phyloP scores from a whole-genome alignment of 2,888 invertebrate genomes.

The Pheosia gnoma region DNA sequence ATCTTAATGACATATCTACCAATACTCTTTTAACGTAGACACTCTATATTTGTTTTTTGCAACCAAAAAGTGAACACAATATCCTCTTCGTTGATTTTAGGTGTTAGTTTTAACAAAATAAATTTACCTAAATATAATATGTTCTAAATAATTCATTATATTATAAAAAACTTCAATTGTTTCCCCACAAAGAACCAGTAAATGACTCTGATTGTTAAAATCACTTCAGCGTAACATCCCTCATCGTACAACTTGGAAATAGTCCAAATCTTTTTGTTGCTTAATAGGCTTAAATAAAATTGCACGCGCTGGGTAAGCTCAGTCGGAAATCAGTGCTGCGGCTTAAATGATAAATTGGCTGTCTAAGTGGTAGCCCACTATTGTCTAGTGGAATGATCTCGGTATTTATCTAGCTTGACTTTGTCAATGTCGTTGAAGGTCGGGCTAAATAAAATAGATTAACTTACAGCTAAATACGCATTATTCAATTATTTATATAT shows the following conservation, averaged over 20 bases:
- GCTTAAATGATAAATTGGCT: conserved; percentile 3
- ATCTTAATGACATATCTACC: background rate
- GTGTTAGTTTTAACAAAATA: no score
- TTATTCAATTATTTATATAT: no score
- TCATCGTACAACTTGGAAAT: conserved; percentile 43
- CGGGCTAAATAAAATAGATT: conserved; percentile 18
- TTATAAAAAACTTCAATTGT: conserved; percentile 23
- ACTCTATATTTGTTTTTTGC: background rate
- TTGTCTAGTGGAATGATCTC: conserved; percentile 19
- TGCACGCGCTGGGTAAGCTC: conserved; percentile 6
- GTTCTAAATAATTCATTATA: conserved; percentile 6
- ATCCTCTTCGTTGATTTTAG: no score
- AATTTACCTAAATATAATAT: no score
- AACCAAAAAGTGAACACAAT: no score
- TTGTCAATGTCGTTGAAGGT: conserved; percentile 16
- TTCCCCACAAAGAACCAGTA: conserved; percentile 31
- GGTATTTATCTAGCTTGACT: conserved; percentile 22
- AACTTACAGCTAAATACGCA: no score
- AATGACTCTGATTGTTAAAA: conserved; percentile 46
- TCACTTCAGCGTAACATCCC: conserved; percentile 35
- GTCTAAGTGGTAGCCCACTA: background rate
- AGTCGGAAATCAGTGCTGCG: conserved; percentile 2
- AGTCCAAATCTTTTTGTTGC: conserved; percentile 42
- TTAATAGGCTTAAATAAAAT: conserved; percentile 35
- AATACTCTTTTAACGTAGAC: background rate